Base-by-base conservation (phyloP, 2,888 invertebrate genomes). In the Drosophila multiciliata region DNA sequence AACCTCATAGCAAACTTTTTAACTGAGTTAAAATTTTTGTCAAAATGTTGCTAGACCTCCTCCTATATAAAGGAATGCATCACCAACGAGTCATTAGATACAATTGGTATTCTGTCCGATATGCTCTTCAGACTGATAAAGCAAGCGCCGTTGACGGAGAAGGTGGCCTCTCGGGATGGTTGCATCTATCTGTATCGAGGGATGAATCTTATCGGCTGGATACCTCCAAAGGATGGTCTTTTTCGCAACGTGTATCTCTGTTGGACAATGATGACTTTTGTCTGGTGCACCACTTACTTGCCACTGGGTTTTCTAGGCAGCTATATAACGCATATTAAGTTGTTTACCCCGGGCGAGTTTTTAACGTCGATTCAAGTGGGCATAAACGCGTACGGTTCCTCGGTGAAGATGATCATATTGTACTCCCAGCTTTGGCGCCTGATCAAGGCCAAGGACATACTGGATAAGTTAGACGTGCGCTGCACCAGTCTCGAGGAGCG, bases 341-440 rank as follows among this genome's bases (percentile, higher is more conserved):
- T 61, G 20, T 90, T 90, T 49, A 53, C 75, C 9, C 85, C 89
- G 0, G 83, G 84, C 6, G 82, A 82, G 35, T 90, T 91, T 32
- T 73, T 91, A 0, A 88, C 91, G 11, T 91, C 91, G 1, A 71
- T 91, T 35, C 89, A 90, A 67, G 78, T 80, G 23, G 78, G 82
- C 66, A 64, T 91, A 29, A 91, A 91, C 50, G 78, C 79, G 1
- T 76, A 79, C 9, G 90, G 91, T 1, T 83, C 85, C n/a, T 82
- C 81, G 1, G 67, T 82, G 0, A 91, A 91, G 75, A 70, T 80
- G 50, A 52, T 72, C 17, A 74, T 85, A 1, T 80, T 87, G 7
- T 79, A 76, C 6, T 66, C 75, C 0, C 67, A 89, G 50, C 65
- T 88, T 26, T 69, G 71, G 52, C 81, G 90, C 0, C 66, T 91